A percentile compares a stretch with the other conserved stretches of the same genome.
Evolutionary conservation across 1,140 invertebrate species (phyloP).

Genomic region (Philotrypesis tridentata): DNA sequence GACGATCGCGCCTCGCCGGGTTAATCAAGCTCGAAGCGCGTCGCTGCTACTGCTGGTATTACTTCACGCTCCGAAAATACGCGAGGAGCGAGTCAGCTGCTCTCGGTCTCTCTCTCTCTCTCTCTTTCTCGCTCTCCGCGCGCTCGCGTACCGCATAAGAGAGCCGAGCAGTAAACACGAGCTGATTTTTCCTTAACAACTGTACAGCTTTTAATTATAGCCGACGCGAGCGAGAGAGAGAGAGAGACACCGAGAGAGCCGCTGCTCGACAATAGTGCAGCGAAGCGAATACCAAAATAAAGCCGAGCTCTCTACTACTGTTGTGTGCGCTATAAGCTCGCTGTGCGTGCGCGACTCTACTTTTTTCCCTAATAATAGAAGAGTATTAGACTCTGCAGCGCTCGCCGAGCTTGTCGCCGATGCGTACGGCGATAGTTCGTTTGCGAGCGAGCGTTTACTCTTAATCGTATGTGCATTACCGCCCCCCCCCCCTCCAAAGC

Average conservation of each 20-base stretch:
- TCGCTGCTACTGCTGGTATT: constrained; percentile 32
- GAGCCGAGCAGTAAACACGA: constrained; percentile 39
- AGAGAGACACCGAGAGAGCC: background rate
- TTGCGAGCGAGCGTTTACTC: no score
- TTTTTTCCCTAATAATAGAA: constrained; percentile 1
- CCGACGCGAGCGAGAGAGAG: no score
- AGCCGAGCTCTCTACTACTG: no score
- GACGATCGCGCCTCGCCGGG: constrained; percentile 28
- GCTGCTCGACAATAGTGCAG: background rate
- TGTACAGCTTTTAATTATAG: constrained; percentile 45
- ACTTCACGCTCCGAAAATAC: constrained; percentile 47
- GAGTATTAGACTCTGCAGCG: no score
- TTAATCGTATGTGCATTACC: no score
- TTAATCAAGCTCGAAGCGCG: constrained; percentile 32
- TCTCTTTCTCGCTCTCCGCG: no score
- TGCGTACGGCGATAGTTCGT: no score
- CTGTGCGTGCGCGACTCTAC: no score
- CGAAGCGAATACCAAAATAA: background rate
- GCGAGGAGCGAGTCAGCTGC: background rate
- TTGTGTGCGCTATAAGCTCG: no score
- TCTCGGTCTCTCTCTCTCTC: background rate
- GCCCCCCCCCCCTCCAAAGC: no score
- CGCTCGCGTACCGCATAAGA: no score
- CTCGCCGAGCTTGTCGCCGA: no score
- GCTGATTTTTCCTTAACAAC: constrained; percentile 41